Percentiles rank a stretch among this genome's conserved stretches.
Conservation (phyloP, 2,888 invertebrate species). For the Drosophila koepferae region DNA sequence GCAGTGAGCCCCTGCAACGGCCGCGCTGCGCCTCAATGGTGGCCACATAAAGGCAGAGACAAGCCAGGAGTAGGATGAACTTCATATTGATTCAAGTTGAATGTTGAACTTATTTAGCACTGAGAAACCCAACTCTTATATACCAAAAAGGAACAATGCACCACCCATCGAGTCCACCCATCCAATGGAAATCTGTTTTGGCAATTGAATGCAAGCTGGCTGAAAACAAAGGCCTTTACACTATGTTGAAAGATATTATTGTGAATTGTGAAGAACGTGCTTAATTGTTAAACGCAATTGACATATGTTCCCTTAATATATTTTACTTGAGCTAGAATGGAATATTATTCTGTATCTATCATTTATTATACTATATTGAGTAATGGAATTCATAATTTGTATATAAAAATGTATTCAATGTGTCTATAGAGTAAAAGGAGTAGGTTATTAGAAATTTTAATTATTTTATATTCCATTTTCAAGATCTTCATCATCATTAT, state of each 20-base stretch:
- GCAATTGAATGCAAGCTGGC: neutral
- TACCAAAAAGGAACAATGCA: neutral
- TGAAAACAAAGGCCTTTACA: neutral
- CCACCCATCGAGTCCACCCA: neutral
- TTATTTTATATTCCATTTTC: too few species aligned
- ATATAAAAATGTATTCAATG: too few species aligned
- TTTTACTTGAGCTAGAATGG: too few species aligned
- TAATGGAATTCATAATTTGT: too few species aligned
- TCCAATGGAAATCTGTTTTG: neutral
- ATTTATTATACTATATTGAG: too few species aligned
- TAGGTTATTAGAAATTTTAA: too few species aligned
- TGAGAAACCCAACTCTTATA: neutral
- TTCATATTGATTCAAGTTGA: constrained; percentile 15
- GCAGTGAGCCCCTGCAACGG: neutral
- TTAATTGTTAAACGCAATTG: neutral
- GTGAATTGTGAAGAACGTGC: neutral
- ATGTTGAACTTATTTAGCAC: constrained; percentile 26
- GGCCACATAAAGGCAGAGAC: constrained; percentile 35
- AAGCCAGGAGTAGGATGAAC: constrained; percentile 34
- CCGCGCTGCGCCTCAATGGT: constrained; percentile 16
- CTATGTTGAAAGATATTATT: neutral
- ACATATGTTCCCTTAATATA: neutral
- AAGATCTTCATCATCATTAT: too few species aligned
- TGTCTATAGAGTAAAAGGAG: too few species aligned
- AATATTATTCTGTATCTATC: too few species aligned